phyloP scores from a whole-genome alignment of 1,140 invertebrate genomes.

The Mycetomoellerius zeteki region DNA sequence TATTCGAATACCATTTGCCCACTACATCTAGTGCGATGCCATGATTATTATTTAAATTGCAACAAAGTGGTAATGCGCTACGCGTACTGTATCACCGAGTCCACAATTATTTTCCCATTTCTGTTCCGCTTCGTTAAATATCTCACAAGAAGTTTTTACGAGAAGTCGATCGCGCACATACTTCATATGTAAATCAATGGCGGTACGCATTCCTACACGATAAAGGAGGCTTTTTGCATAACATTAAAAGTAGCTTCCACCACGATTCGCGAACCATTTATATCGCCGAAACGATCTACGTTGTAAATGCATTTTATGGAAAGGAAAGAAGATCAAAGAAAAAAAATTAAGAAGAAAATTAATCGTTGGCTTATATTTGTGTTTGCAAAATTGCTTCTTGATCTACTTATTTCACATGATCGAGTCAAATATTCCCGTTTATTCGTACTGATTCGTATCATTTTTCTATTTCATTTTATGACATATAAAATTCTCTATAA shows the following conservation, averaged over 20 bases:
- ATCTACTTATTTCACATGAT: background rate
- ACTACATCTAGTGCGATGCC: background rate
- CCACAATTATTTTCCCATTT: slow-evolving; percentile 58
- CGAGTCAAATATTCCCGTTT: background rate
- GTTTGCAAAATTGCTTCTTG: slow-evolving; percentile 2
- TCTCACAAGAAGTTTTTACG: slow-evolving; percentile 40
- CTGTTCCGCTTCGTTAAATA: slow-evolving; percentile 45
- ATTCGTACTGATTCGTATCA: background rate
- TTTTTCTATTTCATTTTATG: background rate
- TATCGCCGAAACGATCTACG: background rate
- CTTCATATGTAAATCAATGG: slow-evolving; percentile 36
- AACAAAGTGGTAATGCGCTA: slow-evolving; percentile 40
- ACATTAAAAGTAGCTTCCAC: background rate
- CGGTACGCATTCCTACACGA: background rate
- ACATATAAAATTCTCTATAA: background rate
- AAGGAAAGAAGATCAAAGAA: background rate
- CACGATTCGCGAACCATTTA: background rate
- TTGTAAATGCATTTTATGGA: background rate
- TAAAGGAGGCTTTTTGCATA: background rate
- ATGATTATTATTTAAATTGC: slow-evolving; percentile 62
- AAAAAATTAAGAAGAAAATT: too few species aligned
- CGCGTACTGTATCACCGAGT: background rate
- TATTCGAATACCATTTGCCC: slow-evolving; percentile 44
- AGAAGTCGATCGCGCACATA: slow-evolving; percentile 8
- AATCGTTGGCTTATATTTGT: background rate